A percentile compares a stretch with the other conserved stretches of the same genome.
These are phyloP conservation scores for Alviniconcha marisindica DNA, from an alignment of 1,140 invertebrate species.

Conservation along the genomic window DNA sequence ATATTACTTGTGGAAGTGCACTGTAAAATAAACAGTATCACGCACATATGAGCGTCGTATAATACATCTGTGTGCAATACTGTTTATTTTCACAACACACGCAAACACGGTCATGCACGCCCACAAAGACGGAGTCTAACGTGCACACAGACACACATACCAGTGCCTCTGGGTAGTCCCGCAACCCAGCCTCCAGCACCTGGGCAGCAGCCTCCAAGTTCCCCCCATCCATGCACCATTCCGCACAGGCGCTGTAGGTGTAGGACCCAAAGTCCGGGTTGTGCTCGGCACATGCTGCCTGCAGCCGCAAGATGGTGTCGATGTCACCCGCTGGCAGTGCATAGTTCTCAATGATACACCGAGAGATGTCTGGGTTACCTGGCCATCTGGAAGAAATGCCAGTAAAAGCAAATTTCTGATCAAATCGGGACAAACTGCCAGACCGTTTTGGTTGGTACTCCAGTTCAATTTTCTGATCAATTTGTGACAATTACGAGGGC, in stretches of 20 bases:
- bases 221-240: background rate
- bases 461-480: no score
- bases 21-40: no score
- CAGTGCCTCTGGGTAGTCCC: background rate
- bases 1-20: no score
- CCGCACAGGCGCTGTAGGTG: background rate
- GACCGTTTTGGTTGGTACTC: no score
- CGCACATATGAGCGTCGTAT: no score
- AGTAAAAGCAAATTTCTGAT: no score
- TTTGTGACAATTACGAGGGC: no score
- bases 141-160: slow-evolving; percentile 3
- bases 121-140: background rate
- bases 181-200: slow-evolving; percentile 5
- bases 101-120: background rate
- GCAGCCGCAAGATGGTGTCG: background rate
- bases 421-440: no score
- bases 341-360: background rate
- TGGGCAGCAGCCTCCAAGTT: slow-evolving; percentile 1
- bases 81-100: no score
- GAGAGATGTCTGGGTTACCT: slow-evolving; percentile 13
- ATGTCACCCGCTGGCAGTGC: slow-evolving; percentile 7
- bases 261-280: slow-evolving; percentile 2
- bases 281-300: background rate
- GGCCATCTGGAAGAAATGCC: slow-evolving; percentile 23
- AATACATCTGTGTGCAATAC: no score